Evolutionary conservation across 2,113 vertebrate species (phyloP).

Genomic region (Myiagra hebetior): DNA sequence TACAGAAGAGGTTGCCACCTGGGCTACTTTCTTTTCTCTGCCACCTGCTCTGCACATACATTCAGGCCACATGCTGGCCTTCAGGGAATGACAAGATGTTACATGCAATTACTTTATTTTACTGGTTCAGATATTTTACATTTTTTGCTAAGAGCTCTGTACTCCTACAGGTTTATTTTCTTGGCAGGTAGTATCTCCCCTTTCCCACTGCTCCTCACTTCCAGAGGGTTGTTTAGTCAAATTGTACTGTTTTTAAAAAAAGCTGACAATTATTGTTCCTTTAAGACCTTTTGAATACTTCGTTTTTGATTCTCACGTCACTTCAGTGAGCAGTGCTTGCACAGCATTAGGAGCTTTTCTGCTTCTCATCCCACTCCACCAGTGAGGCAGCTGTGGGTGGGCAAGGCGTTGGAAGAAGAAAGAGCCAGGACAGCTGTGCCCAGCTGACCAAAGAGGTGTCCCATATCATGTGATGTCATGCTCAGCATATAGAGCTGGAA

Average conservation of each 20-base stretch:
- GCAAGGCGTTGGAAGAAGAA: not conserved
- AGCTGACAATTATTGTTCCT: not conserved
- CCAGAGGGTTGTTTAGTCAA: not conserved
- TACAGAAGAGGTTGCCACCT: not conserved
- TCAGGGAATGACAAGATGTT: not conserved
- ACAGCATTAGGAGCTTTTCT: not conserved
- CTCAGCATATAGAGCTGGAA: not conserved
- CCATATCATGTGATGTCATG: too few species aligned
- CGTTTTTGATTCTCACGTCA: not conserved
- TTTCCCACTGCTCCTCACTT: not conserved
- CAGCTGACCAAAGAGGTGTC: not conserved
- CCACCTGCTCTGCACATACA: not conserved
- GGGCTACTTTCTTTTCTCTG: not conserved
- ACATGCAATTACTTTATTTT: not conserved
- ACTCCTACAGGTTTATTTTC: not conserved
- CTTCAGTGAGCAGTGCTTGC: not conserved
- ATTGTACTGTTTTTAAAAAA: not conserved
- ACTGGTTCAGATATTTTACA: not conserved
- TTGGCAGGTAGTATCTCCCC: not conserved
- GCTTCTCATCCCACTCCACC: not conserved
- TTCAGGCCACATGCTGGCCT: not conserved
- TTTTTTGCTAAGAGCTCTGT: not conserved
- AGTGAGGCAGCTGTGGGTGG: not conserved
- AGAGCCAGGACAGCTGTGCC: accelerated
- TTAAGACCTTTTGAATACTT: not conserved